Conservation (phyloP, 1,140 invertebrate genomes). For the Pseudomyrmex gracilis region DNA sequence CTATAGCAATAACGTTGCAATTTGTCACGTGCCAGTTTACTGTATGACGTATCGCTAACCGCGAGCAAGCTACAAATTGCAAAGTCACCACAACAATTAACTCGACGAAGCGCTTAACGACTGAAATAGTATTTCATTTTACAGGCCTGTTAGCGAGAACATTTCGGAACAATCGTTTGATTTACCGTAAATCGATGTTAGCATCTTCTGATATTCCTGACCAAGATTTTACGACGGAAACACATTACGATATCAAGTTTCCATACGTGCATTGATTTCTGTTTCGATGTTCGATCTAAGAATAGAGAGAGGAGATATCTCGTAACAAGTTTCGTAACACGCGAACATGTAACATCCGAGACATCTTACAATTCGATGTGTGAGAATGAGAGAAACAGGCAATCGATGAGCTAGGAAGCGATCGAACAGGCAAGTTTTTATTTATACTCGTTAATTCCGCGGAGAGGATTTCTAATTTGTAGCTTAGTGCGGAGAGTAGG, state of each 20-base stretch:
- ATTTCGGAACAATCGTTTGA: background rate
- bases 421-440: background rate
- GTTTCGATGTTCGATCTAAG: background rate
- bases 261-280: background rate
- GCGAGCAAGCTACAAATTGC: conserved; percentile 49
- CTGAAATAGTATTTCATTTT: conserved; percentile 22
- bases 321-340: background rate
- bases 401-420: conserved; percentile 4
- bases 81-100: conserved; percentile 56
- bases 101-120: conserved; percentile 29
- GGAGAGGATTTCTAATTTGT: conserved; percentile 19
- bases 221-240: background rate
- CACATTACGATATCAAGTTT: background rate
- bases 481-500: background rate
- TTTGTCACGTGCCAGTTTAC: conserved; percentile 24
- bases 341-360: background rate
- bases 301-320: background rate
- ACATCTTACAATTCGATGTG: background rate
- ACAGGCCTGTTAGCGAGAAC: conserved; percentile 5
- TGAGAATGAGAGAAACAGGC: background rate
- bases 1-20: conserved; percentile 26
- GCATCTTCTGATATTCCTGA: background rate
- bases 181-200: background rate
- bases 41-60: conserved; percentile 39
- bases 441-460: background rate